Evolutionary conservation across 2,797 vertebrate species (phyloP).

Genomic region (Acanthurus tractus): DNA sequence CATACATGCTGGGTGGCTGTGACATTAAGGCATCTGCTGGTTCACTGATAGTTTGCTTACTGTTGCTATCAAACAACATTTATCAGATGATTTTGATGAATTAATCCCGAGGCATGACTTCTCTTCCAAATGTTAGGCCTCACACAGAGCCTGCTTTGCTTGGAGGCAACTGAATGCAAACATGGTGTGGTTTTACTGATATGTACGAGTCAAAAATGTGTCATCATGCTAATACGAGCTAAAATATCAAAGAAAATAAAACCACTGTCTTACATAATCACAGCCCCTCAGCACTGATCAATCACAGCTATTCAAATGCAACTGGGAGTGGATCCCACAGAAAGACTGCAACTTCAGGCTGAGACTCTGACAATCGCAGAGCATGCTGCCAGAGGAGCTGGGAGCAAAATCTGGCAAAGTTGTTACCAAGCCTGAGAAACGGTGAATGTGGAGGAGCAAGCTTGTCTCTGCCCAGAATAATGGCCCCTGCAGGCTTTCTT

Average conservation of each 20-base stretch:
- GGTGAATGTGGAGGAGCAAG: constrained; percentile 36
- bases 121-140: constrained; percentile 55
- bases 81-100: constrained; percentile 64
- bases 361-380: constrained; percentile 48
- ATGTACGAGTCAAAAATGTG: constrained; percentile 75
- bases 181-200: constrained; percentile 63
- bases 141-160: constrained; percentile 56
- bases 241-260: constrained; percentile 72
- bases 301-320: constrained; percentile 69
- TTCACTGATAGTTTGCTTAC: constrained; percentile 47
- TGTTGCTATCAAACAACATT: constrained; percentile 59
- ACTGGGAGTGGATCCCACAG: constrained; percentile 65
- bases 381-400: constrained; percentile 53
- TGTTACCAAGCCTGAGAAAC: constrained; percentile 45
- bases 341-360: constrained; percentile 67
- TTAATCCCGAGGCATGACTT: constrained; percentile 44
- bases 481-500: constrained; percentile 24
- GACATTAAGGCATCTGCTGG: constrained; percentile 47
- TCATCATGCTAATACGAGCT: constrained; percentile 64
- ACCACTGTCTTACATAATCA: constrained; percentile 66
- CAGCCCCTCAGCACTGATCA: constrained; percentile 62
- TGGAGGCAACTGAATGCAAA: constrained; percentile 58
- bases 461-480: constrained; percentile 49
- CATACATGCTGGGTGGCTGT: constrained; percentile 52
- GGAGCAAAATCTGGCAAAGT: constrained; percentile 53